Evolutionary conservation across 2,797 vertebrate genomes (phyloP).

Genomic region (Manis crassicaudata): DNA sequence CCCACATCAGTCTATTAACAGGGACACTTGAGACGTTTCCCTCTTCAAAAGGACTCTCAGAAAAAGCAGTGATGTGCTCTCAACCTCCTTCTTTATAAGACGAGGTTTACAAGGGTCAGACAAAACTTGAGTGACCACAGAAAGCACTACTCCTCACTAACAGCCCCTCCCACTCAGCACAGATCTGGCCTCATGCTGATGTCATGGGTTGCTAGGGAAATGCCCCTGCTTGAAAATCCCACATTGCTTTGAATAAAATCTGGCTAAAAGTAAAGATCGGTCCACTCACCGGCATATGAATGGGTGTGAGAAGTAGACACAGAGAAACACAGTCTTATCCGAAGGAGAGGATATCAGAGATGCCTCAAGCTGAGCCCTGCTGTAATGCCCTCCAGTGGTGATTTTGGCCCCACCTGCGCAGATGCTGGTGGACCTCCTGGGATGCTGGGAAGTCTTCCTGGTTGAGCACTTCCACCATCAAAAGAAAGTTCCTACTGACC

Average conservation of each 20-base stretch:
- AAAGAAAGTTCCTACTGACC: not conserved
- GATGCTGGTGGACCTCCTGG: not conserved
- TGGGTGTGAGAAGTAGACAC: not conserved
- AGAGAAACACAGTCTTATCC: not conserved
- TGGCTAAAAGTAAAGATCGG: not conserved
- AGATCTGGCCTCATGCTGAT: not conserved
- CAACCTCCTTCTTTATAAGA: constrained; percentile 85
- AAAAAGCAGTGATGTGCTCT: constrained; percentile 88
- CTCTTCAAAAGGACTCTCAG: constrained; percentile 89
- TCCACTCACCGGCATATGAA: not conserved
- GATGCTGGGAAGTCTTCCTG: not conserved
- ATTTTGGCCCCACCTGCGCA: not conserved
- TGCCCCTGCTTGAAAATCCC: not conserved
- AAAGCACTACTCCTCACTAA: not conserved
- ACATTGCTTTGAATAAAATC: not conserved
- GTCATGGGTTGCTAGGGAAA: not conserved
- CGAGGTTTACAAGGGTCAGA: constrained; percentile 86
- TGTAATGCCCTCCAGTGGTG: not conserved
- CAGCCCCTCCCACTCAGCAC: not conserved
- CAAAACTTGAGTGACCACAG: constrained; percentile 78
- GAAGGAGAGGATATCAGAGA: not conserved
- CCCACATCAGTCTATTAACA: constrained; percentile 76
- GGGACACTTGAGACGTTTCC: constrained; percentile 84
- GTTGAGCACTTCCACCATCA: not conserved
- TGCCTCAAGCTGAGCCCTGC: not conserved